A percentile compares a stretch with the other conserved stretches of the same genome.
phyloP scores from a whole-genome alignment of 2,888 invertebrate genomes.

The Drepana falcataria region DNA sequence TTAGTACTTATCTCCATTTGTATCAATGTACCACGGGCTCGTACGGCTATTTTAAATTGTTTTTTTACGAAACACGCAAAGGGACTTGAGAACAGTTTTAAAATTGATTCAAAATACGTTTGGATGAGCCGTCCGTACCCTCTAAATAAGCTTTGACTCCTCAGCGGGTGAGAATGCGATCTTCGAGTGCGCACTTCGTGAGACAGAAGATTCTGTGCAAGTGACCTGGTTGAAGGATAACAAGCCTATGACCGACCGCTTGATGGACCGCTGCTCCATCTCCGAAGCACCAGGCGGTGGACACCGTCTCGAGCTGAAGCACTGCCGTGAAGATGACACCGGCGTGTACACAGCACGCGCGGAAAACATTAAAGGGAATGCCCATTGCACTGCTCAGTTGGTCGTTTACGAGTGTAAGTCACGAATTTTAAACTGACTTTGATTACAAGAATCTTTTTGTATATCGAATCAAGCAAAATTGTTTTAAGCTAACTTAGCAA shows the following conservation, averaged over 20 bases:
- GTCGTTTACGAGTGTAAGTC: slow-evolving; percentile 90
- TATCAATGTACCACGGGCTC: slow-evolving; percentile 39
- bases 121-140: slow-evolving; percentile 49
- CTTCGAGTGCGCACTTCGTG: slow-evolving; percentile 87
- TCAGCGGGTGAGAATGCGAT: slow-evolving; percentile 90
- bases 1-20: slow-evolving; percentile 36
- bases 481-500: no score
- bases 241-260: slow-evolving; percentile 85
- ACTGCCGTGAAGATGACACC: slow-evolving; percentile 87
- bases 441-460: no score
- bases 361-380: slow-evolving; percentile 87
- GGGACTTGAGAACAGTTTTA: slow-evolving; percentile 6
- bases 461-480: no score
- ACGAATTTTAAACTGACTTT: no score
- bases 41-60: slow-evolving; percentile 32
- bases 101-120: neutral
- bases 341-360: slow-evolving; percentile 95
- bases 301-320: slow-evolving; percentile 86
- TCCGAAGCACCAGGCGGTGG: slow-evolving; percentile 76
- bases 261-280: slow-evolving; percentile 85
- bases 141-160: slow-evolving; percentile 53
- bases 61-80: neutral
- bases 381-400: slow-evolving; percentile 92
- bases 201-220: slow-evolving; percentile 77
- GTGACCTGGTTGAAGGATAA: slow-evolving; percentile 94